Percentiles rank a stretch among this genome's conserved stretches.
phyloP scores from a whole-genome alignment of 1,140 invertebrate species.

The Caerostris extrusa region DNA sequence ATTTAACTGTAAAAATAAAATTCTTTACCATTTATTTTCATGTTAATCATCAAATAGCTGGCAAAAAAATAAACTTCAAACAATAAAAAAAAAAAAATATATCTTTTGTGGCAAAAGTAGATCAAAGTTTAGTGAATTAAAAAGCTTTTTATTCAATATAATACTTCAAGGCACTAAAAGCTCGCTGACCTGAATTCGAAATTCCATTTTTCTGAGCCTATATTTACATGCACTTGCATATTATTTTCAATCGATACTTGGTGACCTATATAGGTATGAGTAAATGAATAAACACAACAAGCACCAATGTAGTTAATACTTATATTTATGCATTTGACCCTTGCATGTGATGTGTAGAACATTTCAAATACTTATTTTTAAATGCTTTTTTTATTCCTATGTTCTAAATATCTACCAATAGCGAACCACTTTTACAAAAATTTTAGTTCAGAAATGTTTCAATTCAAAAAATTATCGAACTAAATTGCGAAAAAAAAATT shows the following conservation, averaged over 20 bases:
- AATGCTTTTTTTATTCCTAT: background rate
- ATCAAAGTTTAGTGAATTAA: background rate
- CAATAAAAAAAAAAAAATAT: too few relatives aligned
- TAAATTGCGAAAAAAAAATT: too few relatives aligned
- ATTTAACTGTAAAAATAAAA: too few relatives aligned
- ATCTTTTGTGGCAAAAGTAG: background rate
- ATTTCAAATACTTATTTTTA: background rate
- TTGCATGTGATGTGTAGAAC: background rate
- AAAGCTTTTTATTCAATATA: background rate
- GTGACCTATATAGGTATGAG: background rate
- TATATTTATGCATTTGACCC: background rate
- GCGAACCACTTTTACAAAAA: too few relatives aligned
- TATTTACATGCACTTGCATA: background rate
- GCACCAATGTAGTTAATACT: background rate
- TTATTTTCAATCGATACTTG: background rate
- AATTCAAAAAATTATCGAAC: too few relatives aligned
- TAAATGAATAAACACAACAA: background rate
- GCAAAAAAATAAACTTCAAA: too few relatives aligned
- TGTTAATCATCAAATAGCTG: too few relatives aligned
- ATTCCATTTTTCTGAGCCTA: background rate
- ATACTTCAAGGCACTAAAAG: background rate
- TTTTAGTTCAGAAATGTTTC: too few relatives aligned
- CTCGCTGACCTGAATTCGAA: background rate
- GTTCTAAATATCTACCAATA: background rate
- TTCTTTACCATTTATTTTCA: too few relatives aligned